Evolutionary conservation across 35 echinoderm and acorn worm genomes (phyloP), one percentile per base, ranked within the genome.

Genomic region (Heliocidaris tuberculata): DNA sequence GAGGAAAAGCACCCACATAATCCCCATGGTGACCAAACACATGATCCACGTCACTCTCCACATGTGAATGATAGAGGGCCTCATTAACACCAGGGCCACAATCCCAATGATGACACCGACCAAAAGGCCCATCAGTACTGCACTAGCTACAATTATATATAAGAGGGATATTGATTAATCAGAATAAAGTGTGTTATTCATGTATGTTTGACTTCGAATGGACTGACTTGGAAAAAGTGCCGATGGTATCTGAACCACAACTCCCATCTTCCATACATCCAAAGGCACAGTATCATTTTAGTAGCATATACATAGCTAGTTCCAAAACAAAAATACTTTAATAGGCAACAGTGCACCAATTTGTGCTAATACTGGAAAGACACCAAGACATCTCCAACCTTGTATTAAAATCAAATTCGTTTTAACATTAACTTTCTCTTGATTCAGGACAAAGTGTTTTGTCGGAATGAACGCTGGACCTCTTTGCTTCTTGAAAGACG

Each of bases 1-100:
- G 24, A 96, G 87, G 65, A 90, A 94, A 7, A 96, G 93, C 15
- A 71, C 49, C 95, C 95, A 96, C 52, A 60, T 86, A 17, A 96
- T 59, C 16, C 93, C 94, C 93, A 96, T 86, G 24, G 95, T 93
- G 29, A 93, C 50, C 47, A 94, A 86, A 78, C 95, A 87, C 24
- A 86, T 31, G 88, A 94, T 90, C 35, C 86, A 86, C 85, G 86
- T 86, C 93, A 96, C 94, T 60, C 86, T 70, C 86, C 47, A 94
- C 49, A 96, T 85, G 47, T 60, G 60, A 48, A 30, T 88, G 11
- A 87, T 29, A 32, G 93, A 90, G 16, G 86, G 87, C 29, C 94
- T 94, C 59, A 86, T 52, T 50, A 35, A 10, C 2, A 88, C 49
- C 4, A 85, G 21, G 2, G 90, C 31, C 1, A 31, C 54, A 17